phyloP scores from a whole-genome alignment of 2,888 invertebrate species.

The Branchinecta sandiegonensis region DNA sequence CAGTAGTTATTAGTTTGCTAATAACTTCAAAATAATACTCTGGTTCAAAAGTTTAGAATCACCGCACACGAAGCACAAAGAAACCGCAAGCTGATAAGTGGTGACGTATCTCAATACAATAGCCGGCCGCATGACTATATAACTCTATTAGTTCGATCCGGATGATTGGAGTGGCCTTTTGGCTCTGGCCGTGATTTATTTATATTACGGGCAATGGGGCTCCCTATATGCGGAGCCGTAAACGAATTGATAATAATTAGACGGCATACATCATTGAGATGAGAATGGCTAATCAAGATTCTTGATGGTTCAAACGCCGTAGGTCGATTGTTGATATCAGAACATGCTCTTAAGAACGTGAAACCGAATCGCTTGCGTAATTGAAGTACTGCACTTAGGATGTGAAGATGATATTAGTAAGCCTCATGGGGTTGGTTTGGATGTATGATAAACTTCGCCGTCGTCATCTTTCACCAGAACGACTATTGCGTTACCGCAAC shows the following conservation, averaged over 20 bases:
- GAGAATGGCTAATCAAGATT: slow-evolving; percentile 1
- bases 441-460: too few relatives aligned
- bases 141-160: slow-evolving; percentile 10
- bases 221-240: slow-evolving; percentile 12
- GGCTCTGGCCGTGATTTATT: background rate
- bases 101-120: slow-evolving; percentile 12
- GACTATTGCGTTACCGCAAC: too few relatives aligned
- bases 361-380: too few relatives aligned
- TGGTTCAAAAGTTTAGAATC: background rate
- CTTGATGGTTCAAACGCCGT: too few relatives aligned
- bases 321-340: too few relatives aligned
- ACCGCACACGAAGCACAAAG: slow-evolving; percentile 7
- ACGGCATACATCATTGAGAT: slow-evolving; percentile 1
- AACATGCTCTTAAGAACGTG: too few relatives aligned
- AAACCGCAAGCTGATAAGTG: slow-evolving; percentile 14
- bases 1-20: slow-evolving; percentile 8
- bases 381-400: too few relatives aligned
- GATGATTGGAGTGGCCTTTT: slow-evolving; percentile 10
- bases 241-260: slow-evolving; percentile 15
- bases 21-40: background rate
- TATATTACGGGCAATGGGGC: background rate
- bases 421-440: too few relatives aligned
- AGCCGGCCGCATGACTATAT: slow-evolving; percentile 9
- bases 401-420: too few relatives aligned
- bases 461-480: too few relatives aligned